Evolutionary conservation across 2,888 invertebrate genomes (phyloP), one percentile per base, ranked within the genome.

Genomic region (Pelosia muscerda): DNA sequence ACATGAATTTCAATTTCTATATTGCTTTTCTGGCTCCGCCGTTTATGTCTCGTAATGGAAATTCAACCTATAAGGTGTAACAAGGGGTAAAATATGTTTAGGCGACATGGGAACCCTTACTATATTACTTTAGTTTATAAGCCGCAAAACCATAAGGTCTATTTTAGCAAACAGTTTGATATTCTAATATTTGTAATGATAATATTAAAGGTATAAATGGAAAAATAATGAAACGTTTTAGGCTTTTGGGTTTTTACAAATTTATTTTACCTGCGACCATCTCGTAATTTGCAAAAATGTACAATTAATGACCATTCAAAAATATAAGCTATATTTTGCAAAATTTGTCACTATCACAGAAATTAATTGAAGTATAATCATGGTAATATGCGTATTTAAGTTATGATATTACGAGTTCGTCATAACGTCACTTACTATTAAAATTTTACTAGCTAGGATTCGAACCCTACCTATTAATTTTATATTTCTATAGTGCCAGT

Each of bases 1-100:
- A 71, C 67, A 58, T 65, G 69, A 71, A 77, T 66, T 77, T 77
- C 78, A 79, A 78, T 79, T 79, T 77, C 68, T 77, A 71, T 76
- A 78, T 74, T 67, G 72, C 68, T 71, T 76, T 77, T 69, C 71
- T 70, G 68, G 59, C 68, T 26, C 69, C 58, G 64, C 66, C 68
- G 73, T 79, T 77, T 73, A 71, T 75, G 70, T 75, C 62, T 67
- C 69, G 66, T 75, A 69, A 79, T 79, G 70, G 65, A 75, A 77
- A 77, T 71, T 72, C 68, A 66, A 72, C 71, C 69, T 71, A 38
- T 66, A 67, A 73, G 64, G 75, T 49, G 66, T 80, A 71, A 75
- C 71, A 71, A 77, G 68, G 72, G 69, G 60, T 77, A 77, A 79
- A 75, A 77, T 75, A 75, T 79, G 77, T 78, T 76, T 55, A 62